phyloP scores from a whole-genome alignment of 1,140 invertebrate species.

The Dendroctonus valens region DNA sequence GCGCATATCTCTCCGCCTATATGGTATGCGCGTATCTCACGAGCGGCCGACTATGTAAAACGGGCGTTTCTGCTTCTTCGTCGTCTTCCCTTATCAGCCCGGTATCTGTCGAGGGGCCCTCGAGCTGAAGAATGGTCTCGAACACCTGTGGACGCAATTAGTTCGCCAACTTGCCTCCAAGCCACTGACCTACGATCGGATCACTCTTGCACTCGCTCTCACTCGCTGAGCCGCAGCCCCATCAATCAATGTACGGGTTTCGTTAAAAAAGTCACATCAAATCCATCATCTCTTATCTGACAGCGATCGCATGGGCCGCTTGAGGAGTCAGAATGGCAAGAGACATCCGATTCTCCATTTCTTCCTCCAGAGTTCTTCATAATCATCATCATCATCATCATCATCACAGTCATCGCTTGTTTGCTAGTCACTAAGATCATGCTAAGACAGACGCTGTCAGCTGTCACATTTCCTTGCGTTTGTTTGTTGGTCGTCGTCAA shows the following conservation, averaged over 20 bases:
- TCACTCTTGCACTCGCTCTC: neutral
- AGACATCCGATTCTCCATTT: no score
- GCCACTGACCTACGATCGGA: neutral
- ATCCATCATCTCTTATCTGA: conserved; percentile 28
- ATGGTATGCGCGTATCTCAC: conserved; percentile 40
- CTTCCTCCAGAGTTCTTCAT: no score
- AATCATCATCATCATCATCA: no score
- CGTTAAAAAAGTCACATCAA: conserved; percentile 23
- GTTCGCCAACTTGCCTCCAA: conserved; percentile 10
- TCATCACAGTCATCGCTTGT: no score
- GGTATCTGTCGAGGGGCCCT: conserved; percentile 15
- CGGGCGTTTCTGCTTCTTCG: conserved; percentile 19
- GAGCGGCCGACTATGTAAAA: conserved; percentile 19
- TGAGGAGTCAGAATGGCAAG: neutral
- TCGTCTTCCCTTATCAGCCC: conserved; percentile 24
- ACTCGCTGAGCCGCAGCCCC: conserved; percentile 7
- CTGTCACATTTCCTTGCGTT: no score
- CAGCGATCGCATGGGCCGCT: conserved; percentile 16
- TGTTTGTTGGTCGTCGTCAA: no score
- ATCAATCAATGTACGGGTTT: conserved; percentile 26
- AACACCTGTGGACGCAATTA: conserved; percentile 25
- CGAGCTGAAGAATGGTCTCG: conserved; percentile 9
- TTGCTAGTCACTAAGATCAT: no score
- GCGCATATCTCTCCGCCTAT: conserved; percentile 47
- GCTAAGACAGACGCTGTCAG: no score